Evolutionary conservation across 2,113 vertebrate species (phyloP).

Genomic region (Cairina moschata): DNA sequence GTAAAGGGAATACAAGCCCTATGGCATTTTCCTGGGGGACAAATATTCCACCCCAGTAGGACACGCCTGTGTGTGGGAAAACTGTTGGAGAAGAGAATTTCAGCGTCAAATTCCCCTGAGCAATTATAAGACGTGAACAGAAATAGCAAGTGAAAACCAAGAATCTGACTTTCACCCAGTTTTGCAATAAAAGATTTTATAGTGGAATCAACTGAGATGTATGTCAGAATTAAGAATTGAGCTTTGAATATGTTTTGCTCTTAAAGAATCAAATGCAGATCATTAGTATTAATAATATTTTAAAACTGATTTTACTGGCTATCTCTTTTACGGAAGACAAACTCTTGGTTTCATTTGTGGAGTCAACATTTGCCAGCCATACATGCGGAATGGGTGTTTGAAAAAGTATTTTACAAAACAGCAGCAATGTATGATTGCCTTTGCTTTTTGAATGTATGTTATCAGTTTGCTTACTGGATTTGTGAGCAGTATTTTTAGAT

Average conservation of each 20-base stretch:
- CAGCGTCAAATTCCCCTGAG: background rate
- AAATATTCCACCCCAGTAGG: background rate
- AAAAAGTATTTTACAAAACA: background rate
- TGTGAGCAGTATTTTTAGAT: background rate
- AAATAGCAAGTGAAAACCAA: background rate
- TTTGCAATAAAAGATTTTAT: background rate
- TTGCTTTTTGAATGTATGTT: background rate
- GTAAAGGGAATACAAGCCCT: background rate
- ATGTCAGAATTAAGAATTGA: background rate
- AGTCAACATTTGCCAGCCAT: background rate
- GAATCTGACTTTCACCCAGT: background rate
- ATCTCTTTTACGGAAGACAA: background rate
- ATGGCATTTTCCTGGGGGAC: background rate
- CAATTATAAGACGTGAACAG: background rate
- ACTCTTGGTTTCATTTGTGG: background rate
- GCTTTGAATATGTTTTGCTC: background rate
- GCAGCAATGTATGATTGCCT: background rate
- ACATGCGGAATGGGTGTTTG: fast-evolving
- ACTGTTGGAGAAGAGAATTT: background rate
- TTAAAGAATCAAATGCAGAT: background rate
- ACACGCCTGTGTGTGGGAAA: background rate
- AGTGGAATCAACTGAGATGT: background rate
- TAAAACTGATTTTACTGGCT: background rate
- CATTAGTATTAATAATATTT: background rate
- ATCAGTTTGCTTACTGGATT: background rate